Evolutionary conservation across 2,797 vertebrate species (phyloP).

Genomic region (Ataeniobius toweri): DNA sequence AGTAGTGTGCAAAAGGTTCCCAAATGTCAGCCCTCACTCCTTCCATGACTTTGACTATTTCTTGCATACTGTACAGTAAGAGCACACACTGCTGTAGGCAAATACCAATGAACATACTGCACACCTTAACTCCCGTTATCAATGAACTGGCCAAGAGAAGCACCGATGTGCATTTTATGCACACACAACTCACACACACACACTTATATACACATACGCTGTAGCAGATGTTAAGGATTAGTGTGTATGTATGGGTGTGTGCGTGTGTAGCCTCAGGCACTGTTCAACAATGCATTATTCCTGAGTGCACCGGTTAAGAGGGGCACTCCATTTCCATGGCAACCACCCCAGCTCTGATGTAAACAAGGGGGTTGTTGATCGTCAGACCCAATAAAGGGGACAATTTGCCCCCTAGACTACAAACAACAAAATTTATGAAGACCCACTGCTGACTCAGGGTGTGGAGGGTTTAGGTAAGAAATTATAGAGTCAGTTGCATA

Average conservation of each 20-base stretch:
- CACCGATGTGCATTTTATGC: slow-evolving; percentile 59
- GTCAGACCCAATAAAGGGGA: slow-evolving; percentile 62
- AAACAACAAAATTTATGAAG: slow-evolving; percentile 29
- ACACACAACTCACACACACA: slow-evolving; percentile 38
- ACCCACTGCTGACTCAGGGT: not conserved
- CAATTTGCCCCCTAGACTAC: slow-evolving; percentile 37
- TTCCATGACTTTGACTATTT: slow-evolving; percentile 52
- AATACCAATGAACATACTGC: slow-evolving; percentile 68
- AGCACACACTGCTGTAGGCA: slow-evolving; percentile 59
- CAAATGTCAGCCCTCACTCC: slow-evolving; percentile 48
- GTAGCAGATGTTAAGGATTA: slow-evolving; percentile 76
- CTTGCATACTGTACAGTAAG: slow-evolving; percentile 41
- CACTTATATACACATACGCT: slow-evolving; percentile 63
- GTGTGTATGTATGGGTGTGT: slow-evolving; percentile 51
- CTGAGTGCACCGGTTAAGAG: slow-evolving; percentile 83
- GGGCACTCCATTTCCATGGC: slow-evolving; percentile 79
- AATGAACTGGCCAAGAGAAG: slow-evolving; percentile 60
- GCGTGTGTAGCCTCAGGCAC: slow-evolving; percentile 75
- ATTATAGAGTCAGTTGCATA: slow-evolving; percentile 12
- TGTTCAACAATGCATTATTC: slow-evolving; percentile 84
- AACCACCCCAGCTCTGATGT: slow-evolving; percentile 74
- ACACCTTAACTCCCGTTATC: slow-evolving; percentile 75
- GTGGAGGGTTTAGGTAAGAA: slow-evolving; percentile 1
- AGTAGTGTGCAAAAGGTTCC: slow-evolving; percentile 70
- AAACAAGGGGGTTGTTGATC: slow-evolving; percentile 76